A percentile compares a stretch with the other conserved stretches of the same genome.
Evolutionary conservation across 1,140 invertebrate species (phyloP).

Genomic region (Zaprionus ghesquierei): DNA sequence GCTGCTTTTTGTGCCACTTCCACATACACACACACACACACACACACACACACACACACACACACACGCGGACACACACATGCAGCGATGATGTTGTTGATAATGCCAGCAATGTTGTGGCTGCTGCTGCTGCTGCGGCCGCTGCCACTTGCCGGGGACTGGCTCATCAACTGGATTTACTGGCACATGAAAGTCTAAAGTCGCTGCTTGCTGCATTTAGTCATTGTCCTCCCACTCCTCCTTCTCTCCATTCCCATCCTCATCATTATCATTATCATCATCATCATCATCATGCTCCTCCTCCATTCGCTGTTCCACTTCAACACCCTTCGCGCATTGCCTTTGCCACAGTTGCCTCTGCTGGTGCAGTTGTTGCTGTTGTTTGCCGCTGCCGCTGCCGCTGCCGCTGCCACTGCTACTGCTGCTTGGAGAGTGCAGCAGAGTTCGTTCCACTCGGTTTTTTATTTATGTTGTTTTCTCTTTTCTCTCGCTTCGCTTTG

Average conservation of each 20-base stretch:
- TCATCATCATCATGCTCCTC: neutral
- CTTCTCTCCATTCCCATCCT: neutral
- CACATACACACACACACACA: slow-evolving; percentile 30
- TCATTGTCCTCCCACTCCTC: slow-evolving; percentile 52
- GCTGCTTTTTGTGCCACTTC: slow-evolving; percentile 68
- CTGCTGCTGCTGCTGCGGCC: slow-evolving; percentile 34
- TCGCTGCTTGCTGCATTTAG: slow-evolving; percentile 75
- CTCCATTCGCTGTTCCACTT: slow-evolving; percentile 54
- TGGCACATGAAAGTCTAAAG: slow-evolving; percentile 61
- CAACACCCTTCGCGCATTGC: slow-evolving; percentile 68
- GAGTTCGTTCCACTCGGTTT: slow-evolving; percentile 73
- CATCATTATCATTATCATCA: neutral
- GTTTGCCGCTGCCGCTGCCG: slow-evolving; percentile 19
- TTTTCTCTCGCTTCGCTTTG: slow-evolving; percentile 39
- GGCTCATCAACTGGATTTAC: slow-evolving; percentile 73
- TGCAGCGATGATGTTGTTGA: slow-evolving; percentile 56
- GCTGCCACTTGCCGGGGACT: slow-evolving; percentile 73
- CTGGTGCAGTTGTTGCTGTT: slow-evolving; percentile 1
- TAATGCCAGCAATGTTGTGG: slow-evolving; percentile 41
- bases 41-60: slow-evolving; percentile 6
- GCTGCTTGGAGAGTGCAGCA: slow-evolving; percentile 67
- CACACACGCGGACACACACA: neutral
- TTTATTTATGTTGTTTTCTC: slow-evolving; percentile 37
- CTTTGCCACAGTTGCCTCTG: slow-evolving; percentile 63
- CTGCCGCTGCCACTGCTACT: slow-evolving; percentile 3